Conservation (phyloP, 1,140 invertebrate species). For the Aphaenogaster rudis region DNA sequence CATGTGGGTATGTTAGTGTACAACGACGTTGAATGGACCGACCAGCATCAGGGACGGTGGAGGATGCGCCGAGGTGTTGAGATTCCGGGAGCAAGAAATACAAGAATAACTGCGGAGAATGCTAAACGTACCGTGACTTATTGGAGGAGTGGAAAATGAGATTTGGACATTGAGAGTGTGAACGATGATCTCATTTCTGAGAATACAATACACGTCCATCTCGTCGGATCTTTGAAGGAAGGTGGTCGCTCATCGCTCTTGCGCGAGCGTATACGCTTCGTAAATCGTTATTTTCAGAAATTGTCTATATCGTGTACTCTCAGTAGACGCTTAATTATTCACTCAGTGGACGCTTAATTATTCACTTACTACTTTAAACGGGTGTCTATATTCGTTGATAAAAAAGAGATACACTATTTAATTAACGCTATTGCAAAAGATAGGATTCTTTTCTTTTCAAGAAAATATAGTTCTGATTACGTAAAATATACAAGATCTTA, state of each 20-base stretch:
- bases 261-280: constrained; percentile 1
- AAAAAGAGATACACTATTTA: neutral
- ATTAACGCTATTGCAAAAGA: neutral
- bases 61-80: constrained; percentile 69
- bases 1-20: constrained; percentile 54
- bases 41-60: constrained; percentile 37
- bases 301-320: neutral
- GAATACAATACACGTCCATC: constrained; percentile 64
- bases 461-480: neutral
- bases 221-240: constrained; percentile 51
- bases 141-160: constrained; percentile 75
- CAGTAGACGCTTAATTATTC: neutral
- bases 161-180: constrained; percentile 68
- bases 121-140: constrained; percentile 80
- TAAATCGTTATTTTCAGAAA: constrained; percentile 52
- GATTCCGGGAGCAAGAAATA: constrained; percentile 72
- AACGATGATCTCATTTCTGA: constrained; percentile 73
- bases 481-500: neutral
- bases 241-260: constrained; percentile 51
- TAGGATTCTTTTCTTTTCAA: neutral
- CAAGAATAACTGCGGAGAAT: constrained; percentile 76
- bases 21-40: constrained; percentile 63
- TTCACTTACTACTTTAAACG: constrained; percentile 20
- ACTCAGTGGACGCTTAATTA: neutral
- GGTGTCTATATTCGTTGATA: neutral